Base-by-base conservation (phyloP, 2,888 invertebrate species). In the Rhorus exstirpatorius region DNA sequence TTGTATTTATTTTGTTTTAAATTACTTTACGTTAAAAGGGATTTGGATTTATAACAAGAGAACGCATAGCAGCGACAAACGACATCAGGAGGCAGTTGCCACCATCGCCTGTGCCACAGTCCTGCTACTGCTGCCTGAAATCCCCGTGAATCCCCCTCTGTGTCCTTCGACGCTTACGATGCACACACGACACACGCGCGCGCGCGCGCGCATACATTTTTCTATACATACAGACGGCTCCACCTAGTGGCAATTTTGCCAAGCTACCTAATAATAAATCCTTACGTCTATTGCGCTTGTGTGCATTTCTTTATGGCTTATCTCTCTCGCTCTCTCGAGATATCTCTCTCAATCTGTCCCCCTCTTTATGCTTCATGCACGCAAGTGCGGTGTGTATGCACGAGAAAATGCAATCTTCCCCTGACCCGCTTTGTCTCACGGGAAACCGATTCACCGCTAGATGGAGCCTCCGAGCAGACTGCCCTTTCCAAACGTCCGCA, bases 31-130 rank as follows among this genome's bases (percentile, higher is more conserved):
- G 3, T 55, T 46, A 53, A 72, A 71, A 58, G 63, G 72, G 68
- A 77, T 46, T 70, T 41, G 72, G 55, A 53, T 75, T 68, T 65
- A 76, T 35, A 79, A 44, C 79, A 76, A 55, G 31, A 83, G 46
- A 83, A 80, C 68, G 83, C 84, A 85, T 84, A 71, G 79, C 70
- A 76, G 65, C 79, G 67, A 79, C 79, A 70, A 79, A 83, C 83
- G 84, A 85, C 76, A 77, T 79, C 74, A 67, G 77, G 83, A 83
- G 81, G 83, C 81, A 81, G 80, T 79, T 81, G 81, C 81, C 79
- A 84, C 84, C 76, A 83, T 83, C 81, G 79, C 83, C 81, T 74
- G 71, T 55, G 79, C 72, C 41, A 78, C 74, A 84, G 76, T 76
- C n/a, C 24, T 77, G 74, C 78, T 80, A 80, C 74, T 79, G 82